Evolutionary conservation across 2,888 invertebrate species (phyloP).

Genomic region (Drosophila stalkeri): DNA sequence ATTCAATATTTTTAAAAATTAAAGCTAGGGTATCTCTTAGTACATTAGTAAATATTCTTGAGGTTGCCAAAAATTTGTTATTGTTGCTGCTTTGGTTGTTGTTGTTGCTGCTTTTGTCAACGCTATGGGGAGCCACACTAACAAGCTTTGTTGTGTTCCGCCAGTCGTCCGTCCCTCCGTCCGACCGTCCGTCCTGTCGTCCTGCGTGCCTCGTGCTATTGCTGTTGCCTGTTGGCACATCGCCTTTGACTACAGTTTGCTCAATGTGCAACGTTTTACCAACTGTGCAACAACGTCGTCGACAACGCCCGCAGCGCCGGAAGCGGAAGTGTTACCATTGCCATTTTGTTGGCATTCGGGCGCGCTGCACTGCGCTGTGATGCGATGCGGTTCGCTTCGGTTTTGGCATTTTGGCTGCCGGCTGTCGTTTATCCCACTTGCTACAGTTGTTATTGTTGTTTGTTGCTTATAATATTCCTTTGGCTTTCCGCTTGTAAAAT

Average conservation of each 20-base stretch:
- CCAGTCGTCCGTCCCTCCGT: neutral
- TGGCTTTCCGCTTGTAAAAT: conserved; percentile 74
- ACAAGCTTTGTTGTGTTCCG: conserved; percentile 76
- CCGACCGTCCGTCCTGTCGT: conserved; percentile 16
- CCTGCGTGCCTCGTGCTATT: conserved; percentile 25
- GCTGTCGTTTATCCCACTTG: conserved; percentile 17
- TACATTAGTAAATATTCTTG: neutral
- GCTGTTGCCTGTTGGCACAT: conserved; percentile 39
- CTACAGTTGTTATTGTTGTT: conserved; percentile 36
- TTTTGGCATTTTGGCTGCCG: conserved; percentile 52
- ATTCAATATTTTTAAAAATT: neutral
- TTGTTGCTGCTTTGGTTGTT: neutral
- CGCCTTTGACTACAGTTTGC: conserved; percentile 70
- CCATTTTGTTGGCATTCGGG: conserved; percentile 72
- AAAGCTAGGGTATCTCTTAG: neutral
- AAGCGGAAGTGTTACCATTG: conserved; percentile 81
- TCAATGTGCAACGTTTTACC: conserved; percentile 71
- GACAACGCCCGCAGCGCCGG: conserved; percentile 73
- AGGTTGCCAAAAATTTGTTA: conserved; percentile 22
- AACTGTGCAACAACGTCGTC: conserved; percentile 51
- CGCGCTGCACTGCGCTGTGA: conserved; percentile 13
- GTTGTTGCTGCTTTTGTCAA: conserved; percentile 43
- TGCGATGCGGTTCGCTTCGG: conserved; percentile 31
- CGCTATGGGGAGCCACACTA: conserved; percentile 62
- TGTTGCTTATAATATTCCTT: conserved; percentile 73